Evolutionary conservation across 1,140 invertebrate genomes (phyloP), one percentile per base, ranked within the genome.

Genomic region (Glomeris maerens): DNA sequence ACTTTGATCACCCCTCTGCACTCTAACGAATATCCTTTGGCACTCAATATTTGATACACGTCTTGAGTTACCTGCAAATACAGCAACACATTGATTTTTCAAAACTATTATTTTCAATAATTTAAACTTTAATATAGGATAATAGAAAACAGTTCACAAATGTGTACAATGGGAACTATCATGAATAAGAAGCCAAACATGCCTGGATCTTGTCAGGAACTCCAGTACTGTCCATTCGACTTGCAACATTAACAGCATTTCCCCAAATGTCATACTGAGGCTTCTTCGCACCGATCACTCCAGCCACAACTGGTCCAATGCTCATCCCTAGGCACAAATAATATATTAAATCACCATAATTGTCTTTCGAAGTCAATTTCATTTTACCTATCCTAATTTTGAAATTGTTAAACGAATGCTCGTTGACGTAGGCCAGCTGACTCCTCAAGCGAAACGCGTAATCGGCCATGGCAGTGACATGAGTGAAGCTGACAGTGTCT

Each of bases 401-500:
- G 69, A 97, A 97, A 71, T 87, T 91, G 70, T 97, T 95, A 69
- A 95, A 96, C 2, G 91, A 93, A 69, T 97, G 89, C 66, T 90
- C 81, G 68, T 96, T 97, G 54, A 97, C 86, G 66, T 85, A 80
- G 53, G 81, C 76, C 55, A 97, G 74, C 67, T 93, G 87, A 54
- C 87, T 78, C 44, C 79, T 76, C 41, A 97, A 76, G 42, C 84
- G 75, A 20, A 95, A 71, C 0, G 90, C 85, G 64, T 88, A 95
- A 62, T 94, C 88, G 0, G 88, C 88, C 81, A 90, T 89, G 0
- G 84, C 82, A 0, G 80, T 84, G 36, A 90, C 81, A 67, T 90
- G 87, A 1, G 73, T 74, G 63, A 74, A 83, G 55, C 79, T 78
- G 39, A 74, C 74, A 62, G 82, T 75, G 67, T 90, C 85, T 54